Conservation (phyloP, 2,888 invertebrate genomes). For the Colostygia pectinataria region DNA sequence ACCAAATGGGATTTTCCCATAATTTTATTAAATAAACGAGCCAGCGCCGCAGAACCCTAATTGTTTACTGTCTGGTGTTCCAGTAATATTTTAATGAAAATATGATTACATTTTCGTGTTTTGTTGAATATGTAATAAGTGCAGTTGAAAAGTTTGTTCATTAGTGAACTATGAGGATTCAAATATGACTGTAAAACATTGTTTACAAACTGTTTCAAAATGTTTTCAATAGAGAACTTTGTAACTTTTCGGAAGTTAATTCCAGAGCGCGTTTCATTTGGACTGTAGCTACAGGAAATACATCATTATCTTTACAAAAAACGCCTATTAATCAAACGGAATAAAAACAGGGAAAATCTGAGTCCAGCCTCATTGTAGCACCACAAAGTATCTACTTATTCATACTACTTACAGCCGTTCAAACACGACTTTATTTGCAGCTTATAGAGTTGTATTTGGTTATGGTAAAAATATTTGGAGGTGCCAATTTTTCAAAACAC, state of each 20-base stretch:
- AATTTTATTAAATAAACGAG: conserved; percentile 74
- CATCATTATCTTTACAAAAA: conserved; percentile 33
- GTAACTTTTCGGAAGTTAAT: conserved; percentile 9
- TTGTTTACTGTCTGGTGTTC: conserved; percentile 57
- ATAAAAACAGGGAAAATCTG: conserved; percentile 50
- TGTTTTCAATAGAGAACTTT: conserved; percentile 10
- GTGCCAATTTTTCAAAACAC: conserved; percentile 82
- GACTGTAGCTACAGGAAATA: conserved; percentile 20
- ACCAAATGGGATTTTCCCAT: conserved; percentile 72
- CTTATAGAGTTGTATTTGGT: conserved; percentile 46
- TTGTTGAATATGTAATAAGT: conserved; percentile 35
- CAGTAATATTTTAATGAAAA: conserved; percentile 41
- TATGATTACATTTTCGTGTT: conserved; percentile 37
- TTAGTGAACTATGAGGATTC: conserved; percentile 39
- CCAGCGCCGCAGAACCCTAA: conserved; percentile 49
- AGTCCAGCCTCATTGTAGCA: conserved; percentile 46
- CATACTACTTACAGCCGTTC: conserved; percentile 12
- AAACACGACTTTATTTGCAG: conserved; percentile 38
- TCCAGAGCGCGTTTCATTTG: background rate
- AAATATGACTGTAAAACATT: conserved; percentile 21
- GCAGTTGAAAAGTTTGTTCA: conserved; percentile 48
- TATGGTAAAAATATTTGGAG: conserved; percentile 53
- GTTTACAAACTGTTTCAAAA: conserved; percentile 15
- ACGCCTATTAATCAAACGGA: conserved; percentile 36
- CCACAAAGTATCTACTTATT: conserved; percentile 44